Conservation (phyloP, 1,140 invertebrate genomes). For the Catajapyx aquilonaris region DNA sequence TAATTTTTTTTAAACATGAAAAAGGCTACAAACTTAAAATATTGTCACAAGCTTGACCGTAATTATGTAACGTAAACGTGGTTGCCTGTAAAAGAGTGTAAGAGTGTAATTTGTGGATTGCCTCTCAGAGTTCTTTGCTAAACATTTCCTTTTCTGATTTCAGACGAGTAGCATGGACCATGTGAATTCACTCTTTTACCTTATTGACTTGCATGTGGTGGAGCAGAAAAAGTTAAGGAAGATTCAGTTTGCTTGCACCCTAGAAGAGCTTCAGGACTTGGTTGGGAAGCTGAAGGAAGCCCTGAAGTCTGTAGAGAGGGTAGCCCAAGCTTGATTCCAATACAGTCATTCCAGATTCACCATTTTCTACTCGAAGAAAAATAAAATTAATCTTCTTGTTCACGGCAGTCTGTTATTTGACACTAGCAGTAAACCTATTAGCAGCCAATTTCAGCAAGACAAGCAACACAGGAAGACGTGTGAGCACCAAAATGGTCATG, state of each 20-base stretch:
- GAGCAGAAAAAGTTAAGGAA: constrained; percentile 21
- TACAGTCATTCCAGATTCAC: no score
- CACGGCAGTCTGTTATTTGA: no score
- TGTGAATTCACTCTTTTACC: constrained; percentile 20
- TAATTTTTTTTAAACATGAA: not conserved
- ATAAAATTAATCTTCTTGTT: no score
- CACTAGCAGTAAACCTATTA: no score
- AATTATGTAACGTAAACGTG: not conserved
- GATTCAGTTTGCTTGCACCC: constrained; percentile 33
- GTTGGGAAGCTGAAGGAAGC: constrained; percentile 41
- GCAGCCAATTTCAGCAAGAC: no score
- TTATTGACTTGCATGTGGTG: constrained; percentile 21
- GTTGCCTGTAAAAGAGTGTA: not conserved
- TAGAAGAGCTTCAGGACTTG: constrained; percentile 39
- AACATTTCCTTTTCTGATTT: constrained; percentile 13
- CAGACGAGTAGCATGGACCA: constrained; percentile 22
- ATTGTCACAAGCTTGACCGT: not conserved
- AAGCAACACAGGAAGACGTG: no score
- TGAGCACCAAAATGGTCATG: no score
- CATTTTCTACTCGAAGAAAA: no score
- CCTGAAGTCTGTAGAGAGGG: constrained; percentile 33
- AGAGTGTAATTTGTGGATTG: constrained; percentile 3
- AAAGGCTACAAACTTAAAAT: not conserved
- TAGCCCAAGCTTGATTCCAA: no score
- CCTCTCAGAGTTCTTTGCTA: constrained; percentile 6